Evolutionary conservation across 2,113 vertebrate genomes (phyloP).

Genomic region (Bolborhynchus lineola): DNA sequence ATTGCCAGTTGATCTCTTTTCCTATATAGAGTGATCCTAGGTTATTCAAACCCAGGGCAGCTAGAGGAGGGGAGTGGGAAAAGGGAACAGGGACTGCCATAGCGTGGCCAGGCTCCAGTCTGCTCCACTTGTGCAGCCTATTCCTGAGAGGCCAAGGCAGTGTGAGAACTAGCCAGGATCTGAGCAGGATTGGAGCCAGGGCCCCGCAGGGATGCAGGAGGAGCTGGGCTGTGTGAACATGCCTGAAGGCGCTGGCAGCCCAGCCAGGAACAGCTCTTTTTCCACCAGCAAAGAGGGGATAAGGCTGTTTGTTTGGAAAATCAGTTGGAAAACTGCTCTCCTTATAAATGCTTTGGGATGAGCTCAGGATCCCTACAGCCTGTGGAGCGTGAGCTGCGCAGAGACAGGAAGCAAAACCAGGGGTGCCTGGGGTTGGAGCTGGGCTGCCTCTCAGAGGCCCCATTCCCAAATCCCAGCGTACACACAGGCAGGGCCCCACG

Average conservation of each 20-base stretch:
- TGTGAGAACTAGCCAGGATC: not conserved
- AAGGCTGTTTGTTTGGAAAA: not conserved
- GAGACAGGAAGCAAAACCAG: not conserved
- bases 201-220: not conserved
- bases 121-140: accelerated
- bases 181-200: not conserved
- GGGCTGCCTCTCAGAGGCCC: not conserved
- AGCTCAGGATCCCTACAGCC: not conserved
- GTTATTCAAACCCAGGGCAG: not conserved
- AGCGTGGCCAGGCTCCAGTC: not conserved
- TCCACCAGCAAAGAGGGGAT: not conserved
- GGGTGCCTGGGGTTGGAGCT: not conserved
- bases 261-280: not conserved
- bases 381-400: not conserved
- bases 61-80: not conserved
- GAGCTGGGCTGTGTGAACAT: not conserved
- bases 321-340: not conserved
- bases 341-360: not conserved
- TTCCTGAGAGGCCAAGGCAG: not conserved
- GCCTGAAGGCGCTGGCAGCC: not conserved
- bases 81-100: not conserved
- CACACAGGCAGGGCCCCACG: not conserved
- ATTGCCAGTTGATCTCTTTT: not conserved
- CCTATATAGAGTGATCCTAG: not conserved
- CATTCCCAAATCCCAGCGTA: not conserved